Evolutionary conservation across 64 coral and sea anemone species (phyloP).

Genomic region (Pocillopora verrucosa): DNA sequence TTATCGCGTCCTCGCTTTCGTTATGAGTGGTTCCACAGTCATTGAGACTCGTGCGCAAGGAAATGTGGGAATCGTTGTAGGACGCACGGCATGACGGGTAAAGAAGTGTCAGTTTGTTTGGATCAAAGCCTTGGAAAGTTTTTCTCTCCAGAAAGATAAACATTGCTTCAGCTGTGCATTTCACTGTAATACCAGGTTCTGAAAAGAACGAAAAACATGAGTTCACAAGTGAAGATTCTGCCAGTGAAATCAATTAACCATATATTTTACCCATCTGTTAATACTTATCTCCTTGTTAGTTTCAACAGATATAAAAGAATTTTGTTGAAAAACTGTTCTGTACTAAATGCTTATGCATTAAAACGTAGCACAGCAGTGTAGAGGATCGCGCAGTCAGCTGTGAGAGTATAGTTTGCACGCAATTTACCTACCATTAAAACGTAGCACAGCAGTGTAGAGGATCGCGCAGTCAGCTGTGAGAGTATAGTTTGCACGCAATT

Average conservation of each 20-base stretch:
- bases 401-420: too few relatives aligned
- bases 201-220: neutral
- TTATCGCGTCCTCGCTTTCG: conserved; percentile 40
- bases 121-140: conserved; percentile 21
- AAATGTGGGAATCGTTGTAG: conserved; percentile 18
- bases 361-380: too few relatives aligned
- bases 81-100: conserved; percentile 15
- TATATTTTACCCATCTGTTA: too few relatives aligned
- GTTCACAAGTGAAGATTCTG: neutral
- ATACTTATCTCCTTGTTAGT: too few relatives aligned
- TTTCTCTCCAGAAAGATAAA: conserved; percentile 16
- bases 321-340: too few relatives aligned
- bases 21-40: conserved; percentile 23
- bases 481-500: too few relatives aligned
- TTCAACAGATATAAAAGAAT: too few relatives aligned
- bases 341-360: too few relatives aligned
- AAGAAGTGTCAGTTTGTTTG: neutral
- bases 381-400: too few relatives aligned
- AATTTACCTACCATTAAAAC: neutral
- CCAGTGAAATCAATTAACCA: too few relatives aligned
- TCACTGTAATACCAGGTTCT: conserved; percentile 29
- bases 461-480: too few relatives aligned
- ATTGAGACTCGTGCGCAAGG: conserved; percentile 13
- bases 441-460: too few relatives aligned
- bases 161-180: neutral